These are phyloP conservation scores for Microctenopoma stevenorrisi DNA, from an alignment of 2,797 vertebrate genomes.

Conservation along the genomic window DNA sequence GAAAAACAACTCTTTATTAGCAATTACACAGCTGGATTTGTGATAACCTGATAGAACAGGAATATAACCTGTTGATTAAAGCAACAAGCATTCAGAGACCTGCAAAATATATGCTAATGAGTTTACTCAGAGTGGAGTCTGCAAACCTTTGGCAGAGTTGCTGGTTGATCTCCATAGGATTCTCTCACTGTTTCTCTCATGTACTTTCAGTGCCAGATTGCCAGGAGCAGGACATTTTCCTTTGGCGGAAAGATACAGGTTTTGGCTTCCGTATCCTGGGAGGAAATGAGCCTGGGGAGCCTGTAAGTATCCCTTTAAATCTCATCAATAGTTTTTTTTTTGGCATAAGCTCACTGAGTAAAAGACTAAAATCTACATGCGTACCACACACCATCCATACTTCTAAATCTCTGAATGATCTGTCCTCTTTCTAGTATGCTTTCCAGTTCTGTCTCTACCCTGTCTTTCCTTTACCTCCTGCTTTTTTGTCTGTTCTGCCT, in stretches of 20 bases:
- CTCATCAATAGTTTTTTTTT: constrained; percentile 19
- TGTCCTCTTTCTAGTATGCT: not conserved
- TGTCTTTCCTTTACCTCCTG: constrained; percentile 7
- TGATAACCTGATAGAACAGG: constrained; percentile 17
- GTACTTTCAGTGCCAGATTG: constrained; percentile 92
- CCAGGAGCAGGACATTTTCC: constrained; percentile 99
- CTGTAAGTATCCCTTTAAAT: constrained; percentile 85
- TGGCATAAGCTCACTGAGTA: not conserved
- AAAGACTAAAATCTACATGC: not conserved
- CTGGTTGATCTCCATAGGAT: constrained; percentile 15
- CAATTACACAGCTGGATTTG: constrained; percentile 5
- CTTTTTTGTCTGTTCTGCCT: constrained; percentile 29
- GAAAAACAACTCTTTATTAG: constrained; percentile 40
- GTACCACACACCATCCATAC: not conserved
- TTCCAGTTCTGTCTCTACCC: constrained; percentile 11
- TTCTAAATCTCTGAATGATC: not conserved
- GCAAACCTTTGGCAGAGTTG: constrained; percentile 9
- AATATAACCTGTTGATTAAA: constrained; percentile 26
- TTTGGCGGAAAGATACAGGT: constrained; percentile 98
- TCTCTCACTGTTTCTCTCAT: constrained; percentile 37
- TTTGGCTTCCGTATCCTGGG: constrained; percentile 99
- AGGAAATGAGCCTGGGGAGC: constrained; percentile 98
- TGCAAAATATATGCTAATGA: constrained; percentile 26
- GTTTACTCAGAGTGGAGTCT: not conserved
- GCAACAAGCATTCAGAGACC: constrained; percentile 26